Conservation (phyloP, 2,888 invertebrate species). For the Chrysopilus asiliformis region DNA sequence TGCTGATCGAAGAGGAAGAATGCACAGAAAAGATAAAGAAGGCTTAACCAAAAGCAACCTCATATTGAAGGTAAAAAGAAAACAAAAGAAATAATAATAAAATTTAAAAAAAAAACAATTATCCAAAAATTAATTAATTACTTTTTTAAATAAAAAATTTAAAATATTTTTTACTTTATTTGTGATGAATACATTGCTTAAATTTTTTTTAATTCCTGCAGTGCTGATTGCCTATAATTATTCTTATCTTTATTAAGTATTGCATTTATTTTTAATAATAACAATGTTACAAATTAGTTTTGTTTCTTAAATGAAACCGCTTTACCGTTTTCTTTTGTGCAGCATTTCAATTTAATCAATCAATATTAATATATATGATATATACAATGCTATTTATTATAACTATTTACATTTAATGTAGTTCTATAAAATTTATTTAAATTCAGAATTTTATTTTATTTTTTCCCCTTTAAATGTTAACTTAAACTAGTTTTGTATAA, state of each 20-base stretch:
- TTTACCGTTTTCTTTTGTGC: not conserved
- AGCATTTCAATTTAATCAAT: not conserved
- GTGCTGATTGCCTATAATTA: not conserved
- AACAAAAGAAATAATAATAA: slow-evolving; percentile 7
- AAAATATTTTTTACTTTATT: not conserved
- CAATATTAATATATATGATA: not conserved
- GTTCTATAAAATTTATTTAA: not conserved
- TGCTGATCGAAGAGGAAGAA: slow-evolving; percentile 93
- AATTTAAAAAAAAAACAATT: not conserved
- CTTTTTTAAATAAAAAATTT: not conserved
- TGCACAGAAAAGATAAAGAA: slow-evolving; percentile 91
- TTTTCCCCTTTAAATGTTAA: too few relatives aligned
- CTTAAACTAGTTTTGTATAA: too few relatives aligned
- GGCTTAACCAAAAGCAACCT: slow-evolving; percentile 94
- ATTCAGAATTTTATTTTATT: not conserved
- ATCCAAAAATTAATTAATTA: not conserved
- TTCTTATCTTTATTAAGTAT: not conserved
- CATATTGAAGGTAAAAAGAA: slow-evolving; percentile 84
- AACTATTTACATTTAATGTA: too few relatives aligned
- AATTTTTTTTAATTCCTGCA: not conserved
- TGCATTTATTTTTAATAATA: not conserved
- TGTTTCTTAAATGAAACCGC: too few relatives aligned
- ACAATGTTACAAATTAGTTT: too few relatives aligned
- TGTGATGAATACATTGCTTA: not conserved
- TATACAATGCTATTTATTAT: not conserved